Evolutionary conservation across 2,888 invertebrate species (phyloP), one percentile per base, ranked within the genome.

Genomic region (Yponomeuta cagnagella): DNA sequence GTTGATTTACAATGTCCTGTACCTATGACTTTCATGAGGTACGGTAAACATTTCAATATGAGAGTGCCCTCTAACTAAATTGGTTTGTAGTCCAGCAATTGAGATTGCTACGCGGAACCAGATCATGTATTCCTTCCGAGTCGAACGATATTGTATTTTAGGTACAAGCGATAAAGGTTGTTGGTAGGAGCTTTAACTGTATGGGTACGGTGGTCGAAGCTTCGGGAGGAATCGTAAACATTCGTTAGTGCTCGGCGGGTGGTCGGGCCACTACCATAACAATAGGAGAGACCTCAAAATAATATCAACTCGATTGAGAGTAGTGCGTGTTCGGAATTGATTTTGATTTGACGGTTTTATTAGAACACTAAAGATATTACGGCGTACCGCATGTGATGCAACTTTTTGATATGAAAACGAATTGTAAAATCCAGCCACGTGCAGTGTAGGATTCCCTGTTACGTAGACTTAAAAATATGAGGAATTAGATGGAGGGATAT

Each of bases 281-380:
- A 68, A 68, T 52, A 15, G 52, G 15, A 12, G n/a, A 23, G 68
- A 68, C 23, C 68, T 68, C 23, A 68, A 52, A 68, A 68, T 68
- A 68, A 68, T 68, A 68, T 68, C 68, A 68, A 30, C 68, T 68
- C 23, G 48, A 68, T 68, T 68, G 68, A 52, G 68, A 52, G 48
- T 68, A 52, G 68, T 68, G 68, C 68, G 68, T 68, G 52, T 52
- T 10, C 48, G 52, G 68, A 68, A 68, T 68, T 68, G 68, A 68
- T 31, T 68, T 30, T 68, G 68, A 68, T 68, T 30, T 68, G 68
- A 68, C 68, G 52, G 48, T 68, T 67, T 68, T 68, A 68, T 68
- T 68, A 67, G 43, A n/a, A 67, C 43, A 43, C 15, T 37, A 43
- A 15, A 37, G 37, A 58, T 58, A 5, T 43, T 43, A 43, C 12